Evolutionary conservation across 2,113 vertebrate genomes (phyloP), one percentile per base, ranked within the genome.

Genomic region (Mus musculus): DNA sequence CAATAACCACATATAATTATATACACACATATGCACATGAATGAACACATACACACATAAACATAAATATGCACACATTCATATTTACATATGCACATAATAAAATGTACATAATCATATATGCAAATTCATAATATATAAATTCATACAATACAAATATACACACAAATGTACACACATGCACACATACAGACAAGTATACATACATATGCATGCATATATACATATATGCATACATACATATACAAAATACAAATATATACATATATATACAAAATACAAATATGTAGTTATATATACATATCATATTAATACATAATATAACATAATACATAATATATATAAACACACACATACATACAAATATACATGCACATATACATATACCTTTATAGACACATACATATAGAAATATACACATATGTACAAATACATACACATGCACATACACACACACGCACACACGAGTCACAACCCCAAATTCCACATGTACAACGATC

Each of bases 171-270:
- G 5, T 42, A 33, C 4, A 46, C 17, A 69, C 10, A 87, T 10
- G 28, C 19, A 30, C 3, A 59, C 3, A 20, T 6, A 22, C 0
- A 33, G 0, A 52, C 1, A 59, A 10, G 13, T n/a, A 19, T 22
- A 36, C 4, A 56, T 36, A 59, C 33, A 59, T 8, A 24, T 56
- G 16, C 19, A 81, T 33, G 19, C 19, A 36, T 69, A 69, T 36
- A 69, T 36, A 5, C 30, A 10, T 65, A 30, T 26, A 67, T 67
- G 28, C 7, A 24, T 30, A 67, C 26, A 28, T 65, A 10, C 26
- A 67, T 67, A 33, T 33, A 5, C 65, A 67, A 30, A 67, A 33
- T 33, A 67, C 65, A 67, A 67, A 67, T 67, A 33, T 67, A 33
- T 36, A 69, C 30, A 7, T 16, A 36, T 69, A 69, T 36, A 36